Base-by-base conservation (phyloP, 2,113 vertebrate species). In the Scartelaos histophorus region DNA sequence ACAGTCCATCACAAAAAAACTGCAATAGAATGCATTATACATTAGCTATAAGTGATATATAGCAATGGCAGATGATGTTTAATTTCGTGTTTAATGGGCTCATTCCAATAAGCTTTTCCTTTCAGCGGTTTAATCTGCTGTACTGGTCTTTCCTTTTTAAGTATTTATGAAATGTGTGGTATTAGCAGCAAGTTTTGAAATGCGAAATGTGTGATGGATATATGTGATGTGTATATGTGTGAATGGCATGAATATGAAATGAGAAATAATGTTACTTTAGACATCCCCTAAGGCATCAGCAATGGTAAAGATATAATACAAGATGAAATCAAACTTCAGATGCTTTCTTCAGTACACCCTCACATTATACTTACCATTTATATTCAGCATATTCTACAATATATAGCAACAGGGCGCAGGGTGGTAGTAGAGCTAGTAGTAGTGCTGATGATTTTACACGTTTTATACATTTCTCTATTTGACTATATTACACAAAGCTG, bases 1-100 rank as follows among this genome's bases (percentile, higher is more conserved):
- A 70, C 85, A 76, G 71, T 90, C 87, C 5, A 80, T 87, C 83
- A 90, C 47, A 73, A 80, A 73, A 80, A 82, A 75, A 56, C 74
- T 82, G 49, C 74, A 61, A 54, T 38, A 57, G 29, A 82, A 82
- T 73, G 64, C 73, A 76, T 87, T 74, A 71, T 67, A 75, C 45
- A 70, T 73, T 72, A 81, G 22, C 70, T 76, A 73, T 73, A 67
- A 34, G 67, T 85, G 72, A 80, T 69, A 64, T 82, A 75, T 71
- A 73, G 77, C 67, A 60, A 47, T 56, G 77, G 67, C 11, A 34
- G 56, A 57, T 56, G 24, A 25, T 75, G 66, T 79, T 87, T 83
- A 81, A 87, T 82, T 82, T 80, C 62, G 67, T 43, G 78, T 82
- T 90, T 83, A 89, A 83, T 82, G 73, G 78, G 67, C 76, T 82